These are phyloP conservation scores for Aelia acuminata DNA, from an alignment of 2,888 invertebrate species.

Conservation along the genomic window DNA sequence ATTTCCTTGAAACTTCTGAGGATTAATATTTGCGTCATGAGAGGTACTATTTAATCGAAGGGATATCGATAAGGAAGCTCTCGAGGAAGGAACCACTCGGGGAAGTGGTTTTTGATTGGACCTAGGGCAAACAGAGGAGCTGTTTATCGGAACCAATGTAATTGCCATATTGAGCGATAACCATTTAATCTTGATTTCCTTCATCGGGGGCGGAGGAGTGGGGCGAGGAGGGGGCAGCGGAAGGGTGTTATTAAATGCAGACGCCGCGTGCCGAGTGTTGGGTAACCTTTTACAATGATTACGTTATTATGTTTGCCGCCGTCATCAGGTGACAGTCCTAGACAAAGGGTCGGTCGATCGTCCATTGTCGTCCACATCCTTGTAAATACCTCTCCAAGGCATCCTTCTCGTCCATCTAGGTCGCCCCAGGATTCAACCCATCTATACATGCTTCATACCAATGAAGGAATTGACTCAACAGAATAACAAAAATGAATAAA, in stretches of 20 bases:
- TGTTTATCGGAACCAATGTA: conserved; percentile 51
- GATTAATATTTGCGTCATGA: background rate
- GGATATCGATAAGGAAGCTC: background rate
- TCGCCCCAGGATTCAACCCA: background rate
- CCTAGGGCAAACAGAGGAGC: conserved; percentile 6
- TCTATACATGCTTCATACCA: background rate
- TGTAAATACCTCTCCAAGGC: conserved; percentile 4
- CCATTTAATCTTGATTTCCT: conserved; percentile 53
- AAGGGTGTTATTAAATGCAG: conserved; percentile 39
- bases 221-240: background rate
- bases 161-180: conserved; percentile 54
- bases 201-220: background rate
- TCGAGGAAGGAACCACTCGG: background rate
- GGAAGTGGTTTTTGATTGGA: conserved; percentile 46
- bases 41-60: background rate
- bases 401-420: background rate
- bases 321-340: conserved; percentile 37
- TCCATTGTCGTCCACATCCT: background rate
- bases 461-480: background rate
- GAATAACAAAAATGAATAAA: background rate
- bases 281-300: conserved; percentile 58
- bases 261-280: conserved; percentile 50
- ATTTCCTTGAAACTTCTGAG: background rate
- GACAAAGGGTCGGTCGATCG: conserved; percentile 45
- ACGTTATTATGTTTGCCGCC: conserved; percentile 54